Percentiles rank a stretch among this genome's conserved stretches.
phyloP scores from a whole-genome alignment of 2,113 vertebrate genomes.

The Paradisaea rubra region DNA sequence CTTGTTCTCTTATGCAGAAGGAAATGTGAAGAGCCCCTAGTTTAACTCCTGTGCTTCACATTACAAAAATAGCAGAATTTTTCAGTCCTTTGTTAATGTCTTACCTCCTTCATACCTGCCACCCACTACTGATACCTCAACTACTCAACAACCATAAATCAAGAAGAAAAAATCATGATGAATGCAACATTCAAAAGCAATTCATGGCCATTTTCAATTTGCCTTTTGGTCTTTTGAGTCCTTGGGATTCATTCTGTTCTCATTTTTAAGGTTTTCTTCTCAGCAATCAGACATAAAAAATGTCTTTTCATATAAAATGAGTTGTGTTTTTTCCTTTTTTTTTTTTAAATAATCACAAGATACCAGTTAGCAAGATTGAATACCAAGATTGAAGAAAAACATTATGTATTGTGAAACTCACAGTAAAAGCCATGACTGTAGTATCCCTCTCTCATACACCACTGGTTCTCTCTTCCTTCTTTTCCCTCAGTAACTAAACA shows the following conservation, averaged over 20 bases:
- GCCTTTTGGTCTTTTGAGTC: not conserved
- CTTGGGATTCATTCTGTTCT: not conserved
- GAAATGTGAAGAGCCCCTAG: not conserved
- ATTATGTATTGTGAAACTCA: not conserved
- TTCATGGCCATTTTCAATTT: not conserved
- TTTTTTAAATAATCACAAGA: not conserved
- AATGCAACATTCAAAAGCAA: not conserved
- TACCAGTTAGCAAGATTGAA: not conserved
- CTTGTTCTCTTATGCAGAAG: not conserved
- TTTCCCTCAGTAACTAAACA: conserved; percentile 22
- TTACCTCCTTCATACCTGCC: not conserved
- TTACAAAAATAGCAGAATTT: not conserved
- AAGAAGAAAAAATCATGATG: not conserved
- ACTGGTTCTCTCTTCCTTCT: not conserved
- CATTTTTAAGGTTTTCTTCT: not conserved
- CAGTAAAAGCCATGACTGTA: not conserved
- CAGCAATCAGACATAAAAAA: not conserved
- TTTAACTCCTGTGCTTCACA: not conserved
- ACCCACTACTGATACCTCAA: not conserved
- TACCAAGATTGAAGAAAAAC: not conserved
- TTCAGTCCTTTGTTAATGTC: not conserved
- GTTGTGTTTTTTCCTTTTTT: not conserved
- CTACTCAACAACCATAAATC: not conserved
- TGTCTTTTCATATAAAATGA: not conserved
- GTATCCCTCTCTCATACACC: not conserved